phyloP scores from a whole-genome alignment of 37 sponge, comb jelly and placozoan genomes.

The Diacarnus erythraeanus region DNA sequence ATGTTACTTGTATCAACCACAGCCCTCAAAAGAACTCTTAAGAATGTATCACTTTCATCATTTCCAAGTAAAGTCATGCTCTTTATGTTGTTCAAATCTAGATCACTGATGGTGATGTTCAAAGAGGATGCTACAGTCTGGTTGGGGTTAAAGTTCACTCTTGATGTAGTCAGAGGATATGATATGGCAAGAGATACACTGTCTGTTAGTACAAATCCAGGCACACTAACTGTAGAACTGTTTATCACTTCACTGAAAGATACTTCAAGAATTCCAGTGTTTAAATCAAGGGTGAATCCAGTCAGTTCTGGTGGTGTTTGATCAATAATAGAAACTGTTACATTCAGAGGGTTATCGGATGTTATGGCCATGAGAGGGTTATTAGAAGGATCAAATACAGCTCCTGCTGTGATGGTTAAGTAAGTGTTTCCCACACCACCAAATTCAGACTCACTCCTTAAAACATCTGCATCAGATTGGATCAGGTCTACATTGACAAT shows the following conservation, averaged over 20 bases:
- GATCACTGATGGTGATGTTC: conserved; percentile 45
- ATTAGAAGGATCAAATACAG: conserved; percentile 64
- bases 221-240: conserved; percentile 36
- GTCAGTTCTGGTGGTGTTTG: conserved; percentile 59
- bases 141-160: neutral
- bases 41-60: conserved; percentile 29
- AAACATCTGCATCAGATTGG: conserved; percentile 54
- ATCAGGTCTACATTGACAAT: conserved; percentile 53
- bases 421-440: conserved; percentile 47
- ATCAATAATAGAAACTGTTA: conserved; percentile 60
- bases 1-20: conserved; percentile 43
- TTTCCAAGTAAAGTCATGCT: conserved; percentile 24
- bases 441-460: conserved; percentile 56
- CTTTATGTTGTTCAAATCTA: conserved; percentile 72
- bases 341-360: conserved; percentile 27
- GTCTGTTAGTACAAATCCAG: conserved; percentile 51
- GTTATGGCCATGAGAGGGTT: conserved; percentile 44
- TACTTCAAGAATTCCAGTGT: conserved; percentile 58
- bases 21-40: conserved; percentile 52
- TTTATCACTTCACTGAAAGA: conserved; percentile 80
- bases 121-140: conserved; percentile 35
- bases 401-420: conserved; percentile 42
- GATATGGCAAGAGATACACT: conserved; percentile 1
- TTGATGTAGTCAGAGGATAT: conserved; percentile 26
- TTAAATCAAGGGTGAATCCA: conserved; percentile 72